Percentiles rank a stretch among this genome's conserved stretches.
phyloP scores from a whole-genome alignment of 2,888 invertebrate genomes.

The Luperina nickerlii region DNA sequence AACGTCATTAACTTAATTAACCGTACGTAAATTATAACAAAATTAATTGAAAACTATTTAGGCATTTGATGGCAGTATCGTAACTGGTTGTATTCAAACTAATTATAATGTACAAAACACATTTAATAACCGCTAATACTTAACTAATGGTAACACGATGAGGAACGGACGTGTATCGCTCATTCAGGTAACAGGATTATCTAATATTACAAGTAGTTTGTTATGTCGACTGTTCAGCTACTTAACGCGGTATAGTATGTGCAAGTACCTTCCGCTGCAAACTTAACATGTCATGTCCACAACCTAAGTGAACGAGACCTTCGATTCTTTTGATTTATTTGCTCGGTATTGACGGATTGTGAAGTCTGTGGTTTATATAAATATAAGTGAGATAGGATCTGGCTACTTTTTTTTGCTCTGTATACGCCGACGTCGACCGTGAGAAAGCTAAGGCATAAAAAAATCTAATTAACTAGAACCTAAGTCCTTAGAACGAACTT shows the following conservation, averaged over 20 bases:
- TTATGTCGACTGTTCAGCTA: slow-evolving; percentile 63
- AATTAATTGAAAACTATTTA: slow-evolving; percentile 86
- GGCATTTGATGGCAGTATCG: slow-evolving; percentile 90
- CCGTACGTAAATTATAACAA: slow-evolving; percentile 81
- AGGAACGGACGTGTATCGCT: slow-evolving; percentile 88
- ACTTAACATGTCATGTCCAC: slow-evolving; percentile 36
- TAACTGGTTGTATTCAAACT: slow-evolving; percentile 88
- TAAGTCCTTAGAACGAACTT: slow-evolving; percentile 90
- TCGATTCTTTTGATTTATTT: slow-evolving; percentile 21
- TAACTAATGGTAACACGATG: slow-evolving; percentile 90
- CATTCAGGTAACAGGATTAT: slow-evolving; percentile 88
- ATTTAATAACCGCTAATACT: slow-evolving; percentile 83
- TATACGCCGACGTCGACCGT: slow-evolving; percentile 70
- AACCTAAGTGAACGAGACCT: slow-evolving; percentile 38
- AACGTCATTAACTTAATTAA: slow-evolving; percentile 81
- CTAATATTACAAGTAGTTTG: slow-evolving; percentile 67
- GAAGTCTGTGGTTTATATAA: slow-evolving; percentile 47
- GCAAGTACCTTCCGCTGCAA: slow-evolving; percentile 47
- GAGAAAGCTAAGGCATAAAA: slow-evolving; percentile 75
- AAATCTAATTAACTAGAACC: slow-evolving; percentile 84
- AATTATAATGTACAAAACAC: slow-evolving; percentile 87
- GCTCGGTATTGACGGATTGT: slow-evolving; percentile 34
- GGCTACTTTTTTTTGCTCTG: slow-evolving; percentile 60
- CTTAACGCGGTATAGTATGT: slow-evolving; percentile 37
- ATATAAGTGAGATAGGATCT: slow-evolving; percentile 47